Base-by-base conservation (phyloP, 2,888 invertebrate species). In the Drosophila lacicola region DNA sequence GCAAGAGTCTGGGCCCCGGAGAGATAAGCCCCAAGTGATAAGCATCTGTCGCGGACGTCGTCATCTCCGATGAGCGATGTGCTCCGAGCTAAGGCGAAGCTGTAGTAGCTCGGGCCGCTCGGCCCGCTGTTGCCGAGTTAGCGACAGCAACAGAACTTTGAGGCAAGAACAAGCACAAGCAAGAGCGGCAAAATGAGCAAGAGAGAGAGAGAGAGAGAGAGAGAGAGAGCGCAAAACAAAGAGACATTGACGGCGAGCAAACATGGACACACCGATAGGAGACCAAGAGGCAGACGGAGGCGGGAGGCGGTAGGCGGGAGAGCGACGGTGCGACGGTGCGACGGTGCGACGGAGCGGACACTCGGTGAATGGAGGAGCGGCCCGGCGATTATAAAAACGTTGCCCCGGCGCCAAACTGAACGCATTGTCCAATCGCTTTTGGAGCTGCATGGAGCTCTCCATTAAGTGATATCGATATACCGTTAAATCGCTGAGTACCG, bases 381-480 rank as follows among this genome's bases (percentile, higher is more conserved):
- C 37, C 62, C 46, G 78, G 13, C 62, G 82, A 74, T 73, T 85
- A 85, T 85, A 85, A 87, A 85, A 75, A 78, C 78, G 69, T 61
- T 71, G 72, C 62, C 70, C 67, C 70, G 62, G 68, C 64, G 73
- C 69, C 71, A 74, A 69, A 78, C 68, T 74, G 85, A 87, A 83
- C 85, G 85, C 85, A 85, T 84, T 85, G 87, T 85, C 87, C 85
- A 80, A 78, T 84, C 85, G 85, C 85, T 80, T 78, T 85, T 87
- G 87, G 85, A 84, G 85, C 85, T 70, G 85, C 88, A 74, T 78
- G 74, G 84, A 85, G 87, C 85, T 85, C 86, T 87, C 79, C 87
- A 84, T 79, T 47, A 74, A 82, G 86, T 86, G 86, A 82, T 80
- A 74, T 41, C 47, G 66, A 17, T 8, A 46, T 56, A 36, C 37